Base-by-base conservation (phyloP, 1,140 invertebrate genomes). In the Pinna nobilis region DNA sequence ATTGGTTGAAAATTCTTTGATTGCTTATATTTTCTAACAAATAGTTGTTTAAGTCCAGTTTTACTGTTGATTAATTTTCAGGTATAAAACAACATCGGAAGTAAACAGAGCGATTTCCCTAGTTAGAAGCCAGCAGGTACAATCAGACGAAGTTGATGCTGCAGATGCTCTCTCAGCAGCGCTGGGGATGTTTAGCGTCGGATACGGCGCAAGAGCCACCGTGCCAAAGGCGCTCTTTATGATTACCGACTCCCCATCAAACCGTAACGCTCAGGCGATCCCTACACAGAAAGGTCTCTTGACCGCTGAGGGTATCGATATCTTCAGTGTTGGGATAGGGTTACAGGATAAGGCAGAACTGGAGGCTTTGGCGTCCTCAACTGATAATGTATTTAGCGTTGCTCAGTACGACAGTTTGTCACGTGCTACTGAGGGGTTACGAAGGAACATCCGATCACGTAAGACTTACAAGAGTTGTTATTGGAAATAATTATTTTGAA, bases 211-310 rank as follows among this genome's bases (percentile, higher is more conserved):
- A 51, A 50, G 84, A 44, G 51, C 51, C 30, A 50, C 50, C 18
- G 84, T 79, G n/a, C 78, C 82, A 18, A 84, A 86, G 47, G 77
- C 76, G 3, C 71, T 80, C 11, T 61, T 86, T 50, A 67, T 86
- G 1, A 64, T 86, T 32, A 86, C 85, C 0, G 84, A 86, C 61
- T 71, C 77, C 4, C 70, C 71, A 25, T 77, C 73, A 6, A 82
- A 67, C 63, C 61, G 74, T 5, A 80, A 78, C n/a, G 53, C 50
- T 2, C 50, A 77, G 5, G 25, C 69, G 15, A 64, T 78, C 1
- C 75, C 15, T 32, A 33, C 15, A 33, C n/a, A 57, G 15, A 30
- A 57, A 65, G n/a, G 41, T 30, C 6, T 37, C 39, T 15, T 32
- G 55, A 25, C 39, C 49, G 32, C 11, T 13, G 11, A 66, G 41